Evolutionary conservation across 2,797 vertebrate species (phyloP).

Genomic region (Myotis vivesi): DNA sequence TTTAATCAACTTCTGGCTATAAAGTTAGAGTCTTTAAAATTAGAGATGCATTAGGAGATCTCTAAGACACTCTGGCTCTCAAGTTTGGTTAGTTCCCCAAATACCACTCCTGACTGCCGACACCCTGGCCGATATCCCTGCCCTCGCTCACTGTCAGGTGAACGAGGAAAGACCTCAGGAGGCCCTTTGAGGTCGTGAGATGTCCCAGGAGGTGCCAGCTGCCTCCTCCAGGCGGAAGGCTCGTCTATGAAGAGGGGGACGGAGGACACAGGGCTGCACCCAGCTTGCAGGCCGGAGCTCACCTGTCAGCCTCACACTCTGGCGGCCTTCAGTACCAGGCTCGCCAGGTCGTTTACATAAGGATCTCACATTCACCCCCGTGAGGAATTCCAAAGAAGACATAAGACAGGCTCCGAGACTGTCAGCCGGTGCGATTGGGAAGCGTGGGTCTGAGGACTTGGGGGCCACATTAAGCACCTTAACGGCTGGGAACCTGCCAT

Average conservation of each 20-base stretch:
- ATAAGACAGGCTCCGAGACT: background rate
- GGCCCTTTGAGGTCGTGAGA: background rate
- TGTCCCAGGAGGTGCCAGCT: background rate
- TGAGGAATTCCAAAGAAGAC: background rate
- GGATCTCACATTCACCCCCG: background rate
- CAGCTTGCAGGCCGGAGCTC: too few relatives aligned
- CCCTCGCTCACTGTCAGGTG: background rate
- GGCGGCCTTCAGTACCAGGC: too few relatives aligned
- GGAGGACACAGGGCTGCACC: too few relatives aligned
- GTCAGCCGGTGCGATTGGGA: too few relatives aligned
- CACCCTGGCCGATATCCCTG: too few relatives aligned
- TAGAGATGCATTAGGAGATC: background rate
- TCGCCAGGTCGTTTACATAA: too few relatives aligned
- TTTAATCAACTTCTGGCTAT: background rate
- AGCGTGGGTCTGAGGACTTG: fast-evolving
- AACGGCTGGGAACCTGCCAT: background rate
- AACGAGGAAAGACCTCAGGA: background rate
- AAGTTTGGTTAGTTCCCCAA: background rate
- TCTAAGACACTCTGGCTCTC: background rate
- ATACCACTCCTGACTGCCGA: background rate
- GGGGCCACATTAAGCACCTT: too few relatives aligned
- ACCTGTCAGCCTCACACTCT: too few relatives aligned
- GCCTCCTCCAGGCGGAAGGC: background rate
- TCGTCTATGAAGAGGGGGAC: fast-evolving
- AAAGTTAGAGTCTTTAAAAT: background rate